Base-by-base conservation (phyloP, 92 coral and sea anemone genomes). In the Palythoa caribaeorum region DNA sequence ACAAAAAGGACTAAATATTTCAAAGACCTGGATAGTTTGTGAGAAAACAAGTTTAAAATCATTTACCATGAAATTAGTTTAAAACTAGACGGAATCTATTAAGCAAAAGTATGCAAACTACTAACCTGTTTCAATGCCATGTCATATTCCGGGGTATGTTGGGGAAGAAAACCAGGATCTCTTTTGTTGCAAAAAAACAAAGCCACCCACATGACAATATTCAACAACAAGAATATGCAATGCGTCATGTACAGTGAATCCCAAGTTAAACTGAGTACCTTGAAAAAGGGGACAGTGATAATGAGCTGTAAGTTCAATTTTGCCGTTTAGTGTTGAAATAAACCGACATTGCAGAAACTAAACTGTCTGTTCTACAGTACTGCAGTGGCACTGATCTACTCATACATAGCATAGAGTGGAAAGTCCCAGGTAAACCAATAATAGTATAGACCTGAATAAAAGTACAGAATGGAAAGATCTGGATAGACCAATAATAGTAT, bases 121-220 rank as follows among this genome's bases (percentile, higher is more conserved):
- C 94, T 38, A 78, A 95, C 99, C 92, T 97, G 99, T 76, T 93
- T 95, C 57, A 97, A 78, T 17, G 96, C 92, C 94, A 95, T 87
- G 78, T 95, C 98, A 77, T 97, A 97, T 40, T 97, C 98, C n/a
- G 90, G 90, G 13, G 98, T 95, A 62, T 97, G 89, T 88, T 96
- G 92, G 12, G 93, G 90, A 69, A 97, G 79, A 71, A 93, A 95
- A 7, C 99, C 99, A 0, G 98, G 99, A 73, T 97, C 93, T 85
- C 96, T 89, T 48, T 69, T 81, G 73, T 90, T 92, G 19, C 98
- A 94, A 71, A 87, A 84, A 78, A 93, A 94, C 90, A 97, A 79
- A n/a, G 94, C 76, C 1, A 92, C 44, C 99, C 98, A 97, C 99
- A 97, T 95, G 6, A 85, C n/a, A 6, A 91, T 91, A 81, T 97